Base-by-base conservation (phyloP, 1,140 invertebrate genomes). In the Drosophila mojavensis region DNA sequence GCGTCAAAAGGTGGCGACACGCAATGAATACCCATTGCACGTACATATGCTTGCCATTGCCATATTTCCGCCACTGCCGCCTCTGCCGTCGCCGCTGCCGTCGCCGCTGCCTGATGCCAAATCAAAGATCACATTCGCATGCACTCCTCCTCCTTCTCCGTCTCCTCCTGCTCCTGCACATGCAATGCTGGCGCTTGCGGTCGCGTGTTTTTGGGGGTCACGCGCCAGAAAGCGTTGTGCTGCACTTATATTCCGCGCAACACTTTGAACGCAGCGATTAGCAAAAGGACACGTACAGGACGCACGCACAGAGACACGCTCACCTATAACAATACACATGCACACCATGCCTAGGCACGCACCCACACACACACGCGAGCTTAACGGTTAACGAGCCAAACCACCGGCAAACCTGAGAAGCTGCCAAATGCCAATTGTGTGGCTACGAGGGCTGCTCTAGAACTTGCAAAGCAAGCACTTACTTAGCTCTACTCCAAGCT, bases 211-310 rank as follows among this genome's bases (percentile, higher is more conserved):
- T 56, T 47, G 73, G 65, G 24, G 36, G 80, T 82, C 79, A 82
- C 79, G 79, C 60, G 79, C 79, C 68, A 82, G 67, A 68, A 68
- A 36, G 33, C 33, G 68, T 58, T 50, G 45, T 45, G 65, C 56
- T 82, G 80, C 80, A 79, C 10, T 58, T 71, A 56, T 59, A 56
- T 59, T 26, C 28, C 54, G 15, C 79, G 70, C 75, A 78, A 58
- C 62, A 78, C 64, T 73, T 75, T 79, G 78, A 75, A 83, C 65
- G 75, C 71, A 63, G 58, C 79, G 80, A 82, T 82, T 82, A 82
- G 80, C 80, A 71, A 83, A 83, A 82, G 75, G 61, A 82, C 79
- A 82, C 79, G 79, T 82, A 82, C 79, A 65, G 54, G 63, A 73
- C 79, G 72, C 78, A 45, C 28, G 39, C 30, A 45, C 10, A 9